A percentile compares a stretch with the other conserved stretches of the same genome.
These are phyloP conservation scores for Temnothorax nylanderi DNA, from an alignment of 1,140 invertebrate genomes.

Conservation along the genomic window DNA sequence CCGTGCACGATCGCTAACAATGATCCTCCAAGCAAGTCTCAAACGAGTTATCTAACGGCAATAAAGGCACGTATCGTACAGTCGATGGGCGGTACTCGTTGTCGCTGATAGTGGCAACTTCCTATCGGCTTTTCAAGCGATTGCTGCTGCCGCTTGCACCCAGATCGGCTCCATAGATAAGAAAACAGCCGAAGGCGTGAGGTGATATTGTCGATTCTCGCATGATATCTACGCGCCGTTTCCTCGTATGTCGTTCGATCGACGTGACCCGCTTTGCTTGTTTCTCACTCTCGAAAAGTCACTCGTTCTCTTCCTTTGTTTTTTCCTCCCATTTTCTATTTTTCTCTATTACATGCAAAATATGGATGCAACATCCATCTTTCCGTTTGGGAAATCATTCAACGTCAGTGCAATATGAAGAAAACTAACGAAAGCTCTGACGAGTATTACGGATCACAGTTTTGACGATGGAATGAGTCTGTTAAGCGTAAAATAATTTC, in stretches of 20 bases:
- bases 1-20: slow-evolving; percentile 31
- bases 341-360: neutral
- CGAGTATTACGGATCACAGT: slow-evolving; percentile 15
- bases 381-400: slow-evolving; percentile 30
- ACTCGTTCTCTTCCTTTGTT: neutral
- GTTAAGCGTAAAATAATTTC: slow-evolving; percentile 38
- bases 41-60: slow-evolving; percentile 56
- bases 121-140: slow-evolving; percentile 67
- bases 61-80: slow-evolving; percentile 52
- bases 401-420: slow-evolving; percentile 20
- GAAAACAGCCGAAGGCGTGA: slow-evolving; percentile 64
- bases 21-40: slow-evolving; percentile 19
- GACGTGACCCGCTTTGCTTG: slow-evolving; percentile 51
- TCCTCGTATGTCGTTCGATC: slow-evolving; percentile 50
- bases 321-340: neutral
- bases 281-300: slow-evolving; percentile 14
- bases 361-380: neutral
- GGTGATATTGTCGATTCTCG: slow-evolving; percentile 59
- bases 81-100: slow-evolving; percentile 20
- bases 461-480: slow-evolving; percentile 13
- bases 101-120: slow-evolving; percentile 35
- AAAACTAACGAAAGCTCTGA: slow-evolving; percentile 13
- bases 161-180: slow-evolving; percentile 54
- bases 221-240: slow-evolving; percentile 41
- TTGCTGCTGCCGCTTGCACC: slow-evolving; percentile 31